Evolutionary conservation across 2,797 vertebrate genomes (phyloP).

Genomic region (Thamnophis elegans): DNA sequence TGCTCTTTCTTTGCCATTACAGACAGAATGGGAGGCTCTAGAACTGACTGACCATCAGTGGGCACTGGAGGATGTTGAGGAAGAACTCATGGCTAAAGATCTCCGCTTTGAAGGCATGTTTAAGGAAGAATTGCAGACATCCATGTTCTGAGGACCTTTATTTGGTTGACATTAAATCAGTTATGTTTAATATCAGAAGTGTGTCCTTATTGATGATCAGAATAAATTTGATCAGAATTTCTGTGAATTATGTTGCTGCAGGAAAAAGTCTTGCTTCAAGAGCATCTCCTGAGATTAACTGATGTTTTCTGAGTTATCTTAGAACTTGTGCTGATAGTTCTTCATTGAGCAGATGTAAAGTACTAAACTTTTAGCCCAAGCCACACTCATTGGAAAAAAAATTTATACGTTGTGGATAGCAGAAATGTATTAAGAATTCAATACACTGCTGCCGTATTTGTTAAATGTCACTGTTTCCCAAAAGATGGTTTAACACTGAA

Average conservation of each 20-base stretch:
- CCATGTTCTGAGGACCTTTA: conserved; percentile 84
- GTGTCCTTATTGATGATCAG: conserved; percentile 58
- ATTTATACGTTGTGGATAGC: background rate
- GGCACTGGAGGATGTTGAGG: conserved; percentile 95
- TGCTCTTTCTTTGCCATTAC: conserved; percentile 29
- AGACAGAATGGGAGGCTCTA: conserved; percentile 98
- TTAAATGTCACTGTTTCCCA: background rate
- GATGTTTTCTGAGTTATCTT: background rate
- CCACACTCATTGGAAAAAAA: background rate
- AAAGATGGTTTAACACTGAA: background rate
- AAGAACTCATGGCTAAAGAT: conserved; percentile 94
- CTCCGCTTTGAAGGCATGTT: conserved; percentile 97
- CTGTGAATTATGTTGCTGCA: conserved; percentile 18
- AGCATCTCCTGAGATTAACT: background rate
- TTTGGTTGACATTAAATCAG: conserved; percentile 41
- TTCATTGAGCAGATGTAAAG: background rate
- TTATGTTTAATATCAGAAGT: conserved; percentile 44
- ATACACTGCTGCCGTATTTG: background rate
- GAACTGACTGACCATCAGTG: conserved; percentile 97
- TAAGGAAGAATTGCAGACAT: conserved; percentile 92
- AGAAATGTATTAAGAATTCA: background rate
- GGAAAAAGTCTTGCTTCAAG: background rate
- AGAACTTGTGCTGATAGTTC: background rate
- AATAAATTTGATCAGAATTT: conserved; percentile 58
- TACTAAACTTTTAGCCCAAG: background rate